Evolutionary conservation across 1,140 invertebrate genomes (phyloP).

Genomic region (Aphidius ervi): DNA sequence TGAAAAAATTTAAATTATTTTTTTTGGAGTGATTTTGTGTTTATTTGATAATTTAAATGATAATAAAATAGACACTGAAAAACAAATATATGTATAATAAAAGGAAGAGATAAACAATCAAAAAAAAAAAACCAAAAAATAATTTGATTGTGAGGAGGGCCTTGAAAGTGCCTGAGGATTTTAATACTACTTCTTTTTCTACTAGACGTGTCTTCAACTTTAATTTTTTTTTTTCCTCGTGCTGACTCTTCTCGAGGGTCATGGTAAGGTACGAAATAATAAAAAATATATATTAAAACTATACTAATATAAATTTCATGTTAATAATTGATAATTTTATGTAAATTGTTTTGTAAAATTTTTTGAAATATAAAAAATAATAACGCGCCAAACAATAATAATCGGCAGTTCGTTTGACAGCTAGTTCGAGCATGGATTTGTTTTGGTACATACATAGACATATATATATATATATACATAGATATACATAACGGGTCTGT

Average conservation of each 20-base stretch:
- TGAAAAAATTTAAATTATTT: no score
- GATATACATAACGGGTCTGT: neutral
- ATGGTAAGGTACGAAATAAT: slow-evolving; percentile 44
- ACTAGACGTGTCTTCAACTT: no score
- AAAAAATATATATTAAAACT: neutral
- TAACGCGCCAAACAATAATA: neutral
- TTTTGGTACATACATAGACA: slow-evolving; percentile 18
- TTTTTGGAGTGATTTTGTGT: no score
- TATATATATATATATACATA: neutral
- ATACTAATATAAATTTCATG: no score
- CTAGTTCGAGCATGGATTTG: slow-evolving; percentile 19
- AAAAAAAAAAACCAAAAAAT: no score
- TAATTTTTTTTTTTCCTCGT: neutral
- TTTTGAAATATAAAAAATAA: neutral
- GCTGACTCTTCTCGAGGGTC: slow-evolving; percentile 34
- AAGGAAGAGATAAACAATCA: no score
- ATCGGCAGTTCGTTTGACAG: slow-evolving; percentile 10
- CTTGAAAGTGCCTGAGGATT: no score
- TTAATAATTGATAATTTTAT: neutral
- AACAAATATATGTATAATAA: no score
- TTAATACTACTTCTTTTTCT: no score
- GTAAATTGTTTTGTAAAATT: neutral
- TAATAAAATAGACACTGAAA: no score
- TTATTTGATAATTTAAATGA: neutral
- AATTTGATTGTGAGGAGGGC: no score